Percentiles rank a stretch among this genome's conserved stretches.
Conservation (phyloP, 2,113 vertebrate species). For the Ginglymostoma cirratum region DNA sequence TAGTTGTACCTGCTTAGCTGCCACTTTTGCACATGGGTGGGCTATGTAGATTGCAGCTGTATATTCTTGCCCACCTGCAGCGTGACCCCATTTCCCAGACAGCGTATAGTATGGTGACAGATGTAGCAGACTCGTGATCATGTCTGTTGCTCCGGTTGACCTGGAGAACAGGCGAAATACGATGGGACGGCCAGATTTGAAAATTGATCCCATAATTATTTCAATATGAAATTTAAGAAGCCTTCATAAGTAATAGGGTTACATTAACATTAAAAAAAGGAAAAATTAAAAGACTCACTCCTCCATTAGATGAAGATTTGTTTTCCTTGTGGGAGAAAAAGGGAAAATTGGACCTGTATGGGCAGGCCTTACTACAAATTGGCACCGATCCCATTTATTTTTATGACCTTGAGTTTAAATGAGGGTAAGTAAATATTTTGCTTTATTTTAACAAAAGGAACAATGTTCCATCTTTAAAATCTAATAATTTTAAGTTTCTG, state of each 20-base stretch:
- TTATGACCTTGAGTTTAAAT: slow-evolving; percentile 6
- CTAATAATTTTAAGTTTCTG: not conserved
- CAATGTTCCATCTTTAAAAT: slow-evolving; percentile 20
- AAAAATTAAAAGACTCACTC: slow-evolving; percentile 1
- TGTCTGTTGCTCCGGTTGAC: slow-evolving; percentile 20
- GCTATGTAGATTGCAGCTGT: slow-evolving; percentile 17
- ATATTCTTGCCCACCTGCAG: slow-evolving; percentile 27
- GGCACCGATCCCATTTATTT: slow-evolving; percentile 6
- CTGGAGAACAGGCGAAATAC: slow-evolving; percentile 8
- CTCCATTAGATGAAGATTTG: slow-evolving; percentile 10
- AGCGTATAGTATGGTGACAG: slow-evolving; percentile 19
- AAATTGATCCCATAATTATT: slow-evolving; percentile 37
- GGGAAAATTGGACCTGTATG: slow-evolving; percentile 5
- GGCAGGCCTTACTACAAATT: slow-evolving; percentile 10
- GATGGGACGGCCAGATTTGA: slow-evolving; percentile 1
- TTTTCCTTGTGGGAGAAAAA: not conserved
- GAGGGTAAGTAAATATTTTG: slow-evolving; percentile 22
- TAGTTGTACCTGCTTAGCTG: slow-evolving; percentile 11
- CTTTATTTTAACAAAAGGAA: slow-evolving; percentile 12
- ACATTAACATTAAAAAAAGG: slow-evolving; percentile 13
- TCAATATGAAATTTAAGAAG: slow-evolving; percentile 35
- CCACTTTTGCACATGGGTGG: slow-evolving; percentile 31
- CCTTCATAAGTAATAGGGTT: not conserved
- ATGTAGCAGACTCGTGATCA: slow-evolving; percentile 25
- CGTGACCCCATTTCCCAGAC: slow-evolving; percentile 35